phyloP scores from a whole-genome alignment of 2,888 invertebrate genomes.

The Aethes cnicana region DNA sequence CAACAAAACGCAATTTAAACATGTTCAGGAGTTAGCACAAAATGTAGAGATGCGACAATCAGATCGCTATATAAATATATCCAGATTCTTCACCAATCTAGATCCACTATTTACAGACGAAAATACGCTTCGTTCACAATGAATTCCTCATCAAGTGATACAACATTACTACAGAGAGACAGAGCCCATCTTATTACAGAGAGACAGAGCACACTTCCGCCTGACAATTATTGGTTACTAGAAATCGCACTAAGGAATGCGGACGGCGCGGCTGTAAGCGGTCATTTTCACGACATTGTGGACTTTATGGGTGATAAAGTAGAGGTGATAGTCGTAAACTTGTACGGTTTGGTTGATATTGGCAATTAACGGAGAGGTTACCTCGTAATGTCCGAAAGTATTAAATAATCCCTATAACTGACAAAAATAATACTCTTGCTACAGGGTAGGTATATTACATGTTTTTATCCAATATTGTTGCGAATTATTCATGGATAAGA shows the following conservation, averaged over 20 bases:
- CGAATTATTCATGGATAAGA: no score
- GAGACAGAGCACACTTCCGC: neutral
- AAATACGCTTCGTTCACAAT: constrained; percentile 4
- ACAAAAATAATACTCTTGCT: no score
- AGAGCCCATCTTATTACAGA: neutral
- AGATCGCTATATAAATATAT: no score
- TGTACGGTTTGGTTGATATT: neutral
- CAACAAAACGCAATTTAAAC: no score
- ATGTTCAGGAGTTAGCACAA: no score
- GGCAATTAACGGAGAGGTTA: no score
- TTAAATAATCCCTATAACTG: no score
- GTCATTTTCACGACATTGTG: neutral
- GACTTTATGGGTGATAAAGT: neutral
- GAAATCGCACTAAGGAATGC: constrained; percentile 27
- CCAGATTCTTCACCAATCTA: no score
- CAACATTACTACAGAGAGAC: neutral
- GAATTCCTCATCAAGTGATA: constrained; percentile 17
- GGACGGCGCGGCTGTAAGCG: constrained; percentile 3
- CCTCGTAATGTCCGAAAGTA: no score
- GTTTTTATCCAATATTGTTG: no score
- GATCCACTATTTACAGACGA: neutral
- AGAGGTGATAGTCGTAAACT: neutral
- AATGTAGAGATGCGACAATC: no score
- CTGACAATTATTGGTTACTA: neutral
- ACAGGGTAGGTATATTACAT: no score